Evolutionary conservation across 1,140 invertebrate species (phyloP).

Genomic region (Pseudomyrmex concolor): DNA sequence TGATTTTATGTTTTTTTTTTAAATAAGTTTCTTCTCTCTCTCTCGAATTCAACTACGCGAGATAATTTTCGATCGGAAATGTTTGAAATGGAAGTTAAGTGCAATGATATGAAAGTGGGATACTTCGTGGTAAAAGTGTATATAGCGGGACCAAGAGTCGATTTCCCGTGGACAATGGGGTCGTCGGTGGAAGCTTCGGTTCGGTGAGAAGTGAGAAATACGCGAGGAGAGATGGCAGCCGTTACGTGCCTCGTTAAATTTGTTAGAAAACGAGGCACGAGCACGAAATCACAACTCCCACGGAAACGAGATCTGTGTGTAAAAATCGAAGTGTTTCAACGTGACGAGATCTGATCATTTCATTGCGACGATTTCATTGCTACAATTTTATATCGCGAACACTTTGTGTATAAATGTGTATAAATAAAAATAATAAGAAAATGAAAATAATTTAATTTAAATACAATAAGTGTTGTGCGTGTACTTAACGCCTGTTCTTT

Average conservation of each 20-base stretch:
- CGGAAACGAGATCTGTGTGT: constrained; percentile 3
- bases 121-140: constrained; percentile 37
- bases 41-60: neutral
- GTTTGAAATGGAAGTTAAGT: constrained; percentile 27
- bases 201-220: constrained; percentile 43
- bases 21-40: neutral
- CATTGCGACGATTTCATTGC: neutral
- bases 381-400: too few species aligned
- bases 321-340: constrained; percentile 31
- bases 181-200: constrained; percentile 1
- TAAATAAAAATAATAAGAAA: too few species aligned
- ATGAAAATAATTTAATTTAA: too few species aligned
- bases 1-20: neutral
- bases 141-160: constrained; percentile 39
- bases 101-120: neutral
- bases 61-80: constrained; percentile 32
- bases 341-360: constrained; percentile 4
- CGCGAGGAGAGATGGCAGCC: constrained; percentile 30
- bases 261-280: constrained; percentile 17
- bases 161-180: constrained; percentile 46
- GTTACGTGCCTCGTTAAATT: constrained; percentile 54
- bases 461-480: too few species aligned
- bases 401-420: too few species aligned
- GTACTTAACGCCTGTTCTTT: too few species aligned
- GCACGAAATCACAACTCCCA: neutral